Percentiles rank a stretch among this genome's conserved stretches.
phyloP scores from a whole-genome alignment of 2,888 invertebrate species.

The Conomelus anceps region DNA sequence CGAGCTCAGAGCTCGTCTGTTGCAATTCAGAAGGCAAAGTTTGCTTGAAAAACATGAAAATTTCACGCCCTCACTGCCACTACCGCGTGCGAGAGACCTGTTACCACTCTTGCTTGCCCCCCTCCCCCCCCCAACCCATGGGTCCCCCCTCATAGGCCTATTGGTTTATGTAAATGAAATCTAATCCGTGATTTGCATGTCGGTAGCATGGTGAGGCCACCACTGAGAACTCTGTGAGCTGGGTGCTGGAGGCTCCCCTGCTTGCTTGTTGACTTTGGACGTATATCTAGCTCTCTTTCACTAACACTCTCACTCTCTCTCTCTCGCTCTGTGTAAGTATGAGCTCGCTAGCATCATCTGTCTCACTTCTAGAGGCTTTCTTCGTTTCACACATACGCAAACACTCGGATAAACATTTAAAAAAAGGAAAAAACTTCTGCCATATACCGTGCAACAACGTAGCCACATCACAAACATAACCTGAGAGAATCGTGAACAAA shows the following conservation, averaged over 20 bases:
- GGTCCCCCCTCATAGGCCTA: background rate
- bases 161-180: constrained; percentile 34
- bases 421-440: background rate
- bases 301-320: background rate
- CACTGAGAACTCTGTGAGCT: background rate
- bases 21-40: constrained; percentile 3
- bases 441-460: background rate
- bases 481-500: background rate
- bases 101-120: constrained; percentile 6
- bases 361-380: background rate
- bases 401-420: background rate
- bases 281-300: background rate
- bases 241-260: background rate
- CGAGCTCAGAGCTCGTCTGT: background rate
- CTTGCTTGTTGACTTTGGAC: constrained; percentile 14
- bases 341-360: background rate
- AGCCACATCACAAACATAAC: background rate
- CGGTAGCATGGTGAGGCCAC: constrained; percentile 16
- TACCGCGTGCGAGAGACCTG: constrained; percentile 17
- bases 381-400: background rate
- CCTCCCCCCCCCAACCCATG: too few relatives aligned
- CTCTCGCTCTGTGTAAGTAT: background rate
- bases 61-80: constrained; percentile 8
- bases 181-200: constrained; percentile 32
- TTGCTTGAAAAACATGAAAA: constrained; percentile 19